Base-by-base conservation (phyloP, 2,888 invertebrate genomes). In the Epiblema foenella region DNA sequence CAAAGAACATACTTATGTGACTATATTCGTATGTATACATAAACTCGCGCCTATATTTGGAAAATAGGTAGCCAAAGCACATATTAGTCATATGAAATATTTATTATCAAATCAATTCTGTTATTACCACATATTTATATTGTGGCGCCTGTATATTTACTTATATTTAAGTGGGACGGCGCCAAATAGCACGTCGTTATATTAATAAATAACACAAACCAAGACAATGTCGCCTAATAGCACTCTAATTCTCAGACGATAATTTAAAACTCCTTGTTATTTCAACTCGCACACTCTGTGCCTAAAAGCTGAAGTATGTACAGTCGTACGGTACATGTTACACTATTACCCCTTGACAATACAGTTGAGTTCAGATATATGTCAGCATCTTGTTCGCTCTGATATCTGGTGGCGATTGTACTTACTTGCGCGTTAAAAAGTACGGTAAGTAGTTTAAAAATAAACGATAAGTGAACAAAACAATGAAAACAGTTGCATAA, bases 101-200 rank as follows among this genome's bases (percentile, higher is more conserved):
- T 46, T 15, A n/a, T n/a, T 46, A 46, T 46, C 46, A n/a, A 46
- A 39, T 12, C 12, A n/a, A 46, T 42, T 42, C 15, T 12, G 42
- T 42, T 12, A 42, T n/a, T 46, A 46, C 12, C n/a, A 15, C 11
- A n/a, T 42, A n/a, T 46, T 46, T 8, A 46, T 46, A 7, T n/a
- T 5, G 46, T 46, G 46, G 46, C 7, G 42, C 51, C 17, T 51
- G 0, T 51, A 51, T 11, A n/a, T 29, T 60, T 60, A 46, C 24
- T 60, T 60, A 42, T 42, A 42, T 59, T 42, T 24, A 42, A 29
- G 46, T 49, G 24, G 60, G n/a, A 42, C 29, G 29, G 46, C 60
- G 60, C 60, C 46, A 46, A 42, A 49, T 46, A 46, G 3, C 20
- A 4, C 60, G 29, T 24, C 42, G 12, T 39, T 10, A 11, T 42